Base-by-base conservation (phyloP, 2,888 invertebrate species). In the Dione juno region DNA sequence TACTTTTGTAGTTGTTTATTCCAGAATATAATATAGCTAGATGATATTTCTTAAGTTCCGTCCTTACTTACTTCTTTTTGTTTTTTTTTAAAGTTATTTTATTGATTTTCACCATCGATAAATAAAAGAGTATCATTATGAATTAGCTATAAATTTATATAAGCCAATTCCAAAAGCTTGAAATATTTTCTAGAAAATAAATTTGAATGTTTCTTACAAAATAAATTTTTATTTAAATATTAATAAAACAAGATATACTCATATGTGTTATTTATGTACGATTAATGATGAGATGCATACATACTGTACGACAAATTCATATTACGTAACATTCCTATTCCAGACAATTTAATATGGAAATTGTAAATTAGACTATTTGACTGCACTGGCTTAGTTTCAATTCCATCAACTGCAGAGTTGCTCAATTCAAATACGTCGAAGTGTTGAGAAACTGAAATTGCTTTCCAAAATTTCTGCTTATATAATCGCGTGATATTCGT, bases 321-420 rank as follows among this genome's bases (percentile, higher is more conserved):
- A 13, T 61, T 45, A n/a, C 59, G 28, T 43, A 28, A 61, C 3
- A 45, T n/a, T 28, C 41, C 43, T 16, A 28, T 14, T 59, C 21
- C 43, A 9, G 43, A 43, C 43, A 21, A 59, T 8, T 40, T 9
- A 14, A 43, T 43, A 59, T 43, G 43, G 59, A 59, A 59, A 59
- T 59, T 14, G n/a, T 59, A 43, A 16, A 45, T 61, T 45, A 61
- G 28, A 45, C 45, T 28, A 61, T 45, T 45, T 8, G 45, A 61
- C n/a, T 16, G 28, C 11, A n/a, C 21, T 45, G n/a, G 28, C 28
- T 61, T 45, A 61, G 61, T 61, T 61, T 61, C 21, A 61, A 59
- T 43, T 59, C 41, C 21, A 28, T 28, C 10, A n/a, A 61, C 43
- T 61, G 43, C 59, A 28, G 14, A 43, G 43, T 61, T 54, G 54